These are phyloP conservation scores for Hippolais icterina DNA, from an alignment of 2,113 vertebrate species.

Conservation along the genomic window DNA sequence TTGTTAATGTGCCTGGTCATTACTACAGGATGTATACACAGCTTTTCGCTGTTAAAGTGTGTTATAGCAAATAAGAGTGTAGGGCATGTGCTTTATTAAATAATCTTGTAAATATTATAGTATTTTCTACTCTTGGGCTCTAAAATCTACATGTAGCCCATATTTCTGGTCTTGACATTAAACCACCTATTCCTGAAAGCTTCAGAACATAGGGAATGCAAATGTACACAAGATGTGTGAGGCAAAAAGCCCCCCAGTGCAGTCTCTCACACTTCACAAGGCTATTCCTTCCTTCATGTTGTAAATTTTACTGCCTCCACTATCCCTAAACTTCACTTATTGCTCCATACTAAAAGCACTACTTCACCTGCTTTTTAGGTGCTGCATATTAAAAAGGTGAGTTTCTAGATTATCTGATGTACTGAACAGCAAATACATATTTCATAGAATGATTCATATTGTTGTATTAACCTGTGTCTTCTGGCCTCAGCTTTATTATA, in stretches of 20 bases:
- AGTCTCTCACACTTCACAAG: not conserved
- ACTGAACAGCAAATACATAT: not conserved
- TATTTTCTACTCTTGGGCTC: not conserved
- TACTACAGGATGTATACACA: rapidly evolving
- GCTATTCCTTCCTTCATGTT: not conserved
- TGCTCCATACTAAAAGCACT: not conserved
- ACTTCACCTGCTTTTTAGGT: not conserved
- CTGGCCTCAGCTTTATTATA: not conserved
- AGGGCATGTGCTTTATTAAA: not conserved
- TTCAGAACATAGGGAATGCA: not conserved
- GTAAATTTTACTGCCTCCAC: not conserved
- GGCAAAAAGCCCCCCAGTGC: not conserved
- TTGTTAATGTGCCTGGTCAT: not conserved
- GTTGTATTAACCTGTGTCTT: not conserved
- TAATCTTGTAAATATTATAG: not conserved
- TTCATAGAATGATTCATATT: not conserved
- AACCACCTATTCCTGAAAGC: not conserved
- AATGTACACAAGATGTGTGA: not conserved
- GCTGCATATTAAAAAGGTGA: not conserved
- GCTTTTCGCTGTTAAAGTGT: not conserved
- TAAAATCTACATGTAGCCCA: not conserved
- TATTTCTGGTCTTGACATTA: not conserved
- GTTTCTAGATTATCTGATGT: not conserved
- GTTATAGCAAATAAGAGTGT: not conserved
- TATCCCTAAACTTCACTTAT: not conserved